Percentiles rank a stretch among this genome's conserved stretches.
These are phyloP conservation scores for Psilopsiagon aurifrons DNA, from an alignment of 2,113 vertebrate genomes.

Conservation along the genomic window DNA sequence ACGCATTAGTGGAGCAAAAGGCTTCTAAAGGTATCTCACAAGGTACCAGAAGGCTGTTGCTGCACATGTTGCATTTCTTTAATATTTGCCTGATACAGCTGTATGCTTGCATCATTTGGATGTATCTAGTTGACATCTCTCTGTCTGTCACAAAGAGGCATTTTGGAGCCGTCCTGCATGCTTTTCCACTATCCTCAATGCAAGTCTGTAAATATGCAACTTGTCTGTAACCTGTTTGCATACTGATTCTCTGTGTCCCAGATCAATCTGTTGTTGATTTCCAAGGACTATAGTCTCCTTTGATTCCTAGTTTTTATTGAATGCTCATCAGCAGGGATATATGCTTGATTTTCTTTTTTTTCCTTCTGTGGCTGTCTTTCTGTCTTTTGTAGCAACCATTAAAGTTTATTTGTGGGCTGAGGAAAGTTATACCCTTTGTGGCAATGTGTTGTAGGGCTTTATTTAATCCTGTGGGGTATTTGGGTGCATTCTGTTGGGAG, in stretches of 20 bases:
- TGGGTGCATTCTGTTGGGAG: conserved; percentile 40
- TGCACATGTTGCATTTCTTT: background rate
- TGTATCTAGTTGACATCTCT: background rate
- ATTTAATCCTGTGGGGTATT: conserved; percentile 49
- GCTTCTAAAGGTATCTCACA: background rate
- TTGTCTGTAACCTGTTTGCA: background rate
- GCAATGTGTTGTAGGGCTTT: background rate
- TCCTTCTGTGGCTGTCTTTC: background rate
- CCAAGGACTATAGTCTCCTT: background rate
- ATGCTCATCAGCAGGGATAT: background rate
- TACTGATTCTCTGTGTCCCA: background rate
- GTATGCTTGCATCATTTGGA: background rate
- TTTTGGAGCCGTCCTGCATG: background rate
- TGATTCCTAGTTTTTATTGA: background rate
- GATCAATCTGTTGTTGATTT: background rate
- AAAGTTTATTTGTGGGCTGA: conserved; percentile 4
- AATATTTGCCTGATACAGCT: background rate
- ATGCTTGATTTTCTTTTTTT: background rate
- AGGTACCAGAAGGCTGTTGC: conserved; percentile 4
- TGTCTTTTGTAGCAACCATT: background rate
- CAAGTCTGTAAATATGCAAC: background rate
- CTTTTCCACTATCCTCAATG: background rate
- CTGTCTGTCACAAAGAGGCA: conserved; percentile 13
- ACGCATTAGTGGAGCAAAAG: background rate
- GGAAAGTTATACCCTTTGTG: conserved; percentile 26